phyloP scores from a whole-genome alignment of 2,113 vertebrate species.

The Nerophis lumbriciformis region DNA sequence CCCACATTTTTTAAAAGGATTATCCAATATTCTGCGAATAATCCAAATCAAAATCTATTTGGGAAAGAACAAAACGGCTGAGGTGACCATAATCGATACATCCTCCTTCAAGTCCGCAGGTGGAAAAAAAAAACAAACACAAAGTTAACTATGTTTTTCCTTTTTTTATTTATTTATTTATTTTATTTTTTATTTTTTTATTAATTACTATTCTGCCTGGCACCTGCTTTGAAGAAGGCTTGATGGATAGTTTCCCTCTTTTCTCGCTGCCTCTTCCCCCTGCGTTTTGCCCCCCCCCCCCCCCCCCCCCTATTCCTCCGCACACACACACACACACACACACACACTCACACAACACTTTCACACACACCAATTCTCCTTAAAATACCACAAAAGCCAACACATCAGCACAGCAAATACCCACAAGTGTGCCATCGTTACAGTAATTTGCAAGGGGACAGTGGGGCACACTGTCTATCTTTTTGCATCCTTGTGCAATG shows the following conservation, averaged over 20 bases:
- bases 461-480: too few relatives aligned
- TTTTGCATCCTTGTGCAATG: not conserved
- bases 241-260: slow-evolving; percentile 30
- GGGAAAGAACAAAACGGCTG: slow-evolving; percentile 4
- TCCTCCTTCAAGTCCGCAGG: slow-evolving; percentile 15
- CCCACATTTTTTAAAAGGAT: slow-evolving; percentile 17
- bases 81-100: not conserved
- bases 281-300: not conserved
- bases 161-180: too few relatives aligned
- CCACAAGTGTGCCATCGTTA: slow-evolving; percentile 13
- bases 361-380: slow-evolving; percentile 32
- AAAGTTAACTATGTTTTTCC: not conserved
- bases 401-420: slow-evolving; percentile 30
- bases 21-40: not conserved
- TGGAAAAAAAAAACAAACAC: slow-evolving; percentile 38
- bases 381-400: slow-evolving; percentile 46
- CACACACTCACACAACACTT: slow-evolving; percentile 14
- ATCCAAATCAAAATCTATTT: slow-evolving; percentile 7
- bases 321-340: slow-evolving; percentile 29
- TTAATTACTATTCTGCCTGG: slow-evolving; percentile 36
- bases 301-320: slow-evolving; percentile 17
- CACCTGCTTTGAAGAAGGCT: slow-evolving; percentile 55
- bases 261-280: not conserved
- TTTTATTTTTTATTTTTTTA: too few relatives aligned
- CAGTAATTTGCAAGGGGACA: too few relatives aligned